phyloP scores from a whole-genome alignment of 2,797 vertebrate species.

The Pangasius krempfi region DNA sequence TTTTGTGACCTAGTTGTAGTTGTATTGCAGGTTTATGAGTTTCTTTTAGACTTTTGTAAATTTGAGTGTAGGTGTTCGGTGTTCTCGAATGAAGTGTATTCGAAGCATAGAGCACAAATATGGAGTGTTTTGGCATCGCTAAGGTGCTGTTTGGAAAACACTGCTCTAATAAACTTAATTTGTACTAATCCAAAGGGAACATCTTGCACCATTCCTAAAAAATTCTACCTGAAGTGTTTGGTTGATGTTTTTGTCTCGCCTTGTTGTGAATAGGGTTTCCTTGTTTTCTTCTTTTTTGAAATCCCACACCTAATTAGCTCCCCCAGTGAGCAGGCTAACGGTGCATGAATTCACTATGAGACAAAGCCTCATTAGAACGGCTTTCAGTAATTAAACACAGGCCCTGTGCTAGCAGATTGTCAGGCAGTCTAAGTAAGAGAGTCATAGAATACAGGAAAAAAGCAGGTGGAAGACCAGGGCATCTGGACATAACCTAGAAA shows the following conservation, averaged over 20 bases:
- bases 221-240: not conserved
- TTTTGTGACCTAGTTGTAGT: not conserved
- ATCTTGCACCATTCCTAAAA: constrained; percentile 22
- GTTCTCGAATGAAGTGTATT: not conserved
- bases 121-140: not conserved
- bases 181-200: constrained; percentile 34
- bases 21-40: not conserved
- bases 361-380: constrained; percentile 63
- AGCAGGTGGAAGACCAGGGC: constrained; percentile 8
- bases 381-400: constrained; percentile 58
- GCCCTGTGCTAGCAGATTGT: constrained; percentile 43
- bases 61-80: not conserved
- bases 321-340: constrained; percentile 73
- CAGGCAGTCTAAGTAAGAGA: constrained; percentile 32
- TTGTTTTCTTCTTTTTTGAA: constrained; percentile 43
- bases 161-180: constrained; percentile 41
- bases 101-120: not conserved
- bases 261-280: constrained; percentile 68
- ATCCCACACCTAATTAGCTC: constrained; percentile 71
- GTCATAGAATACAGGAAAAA: constrained; percentile 4
- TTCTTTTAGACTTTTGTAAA: not conserved
- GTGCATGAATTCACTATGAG: constrained; percentile 52
- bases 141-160: not conserved
- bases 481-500: not conserved
- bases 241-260: constrained; percentile 55